Conservation (phyloP, 1,140 invertebrate species). For the Lineus longissimus region DNA sequence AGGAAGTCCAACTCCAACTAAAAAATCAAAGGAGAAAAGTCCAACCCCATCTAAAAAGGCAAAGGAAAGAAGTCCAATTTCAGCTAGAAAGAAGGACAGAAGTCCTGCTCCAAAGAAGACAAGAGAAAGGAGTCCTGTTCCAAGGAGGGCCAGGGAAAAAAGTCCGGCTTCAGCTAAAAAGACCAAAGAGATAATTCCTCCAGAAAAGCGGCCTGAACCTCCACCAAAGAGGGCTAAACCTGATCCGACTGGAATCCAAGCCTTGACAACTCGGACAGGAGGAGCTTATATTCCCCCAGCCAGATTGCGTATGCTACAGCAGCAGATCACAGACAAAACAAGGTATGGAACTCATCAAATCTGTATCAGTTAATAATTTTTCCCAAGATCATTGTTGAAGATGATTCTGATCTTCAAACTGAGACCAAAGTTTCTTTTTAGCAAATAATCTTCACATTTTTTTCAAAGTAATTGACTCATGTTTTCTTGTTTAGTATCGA, state of each 20-base stretch:
- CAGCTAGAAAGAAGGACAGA: too few species aligned
- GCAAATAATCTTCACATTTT: neutral
- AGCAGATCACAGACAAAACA: slow-evolving; percentile 86
- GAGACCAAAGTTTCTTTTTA: too few species aligned
- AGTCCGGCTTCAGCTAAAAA: too few species aligned
- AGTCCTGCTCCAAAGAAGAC: too few species aligned
- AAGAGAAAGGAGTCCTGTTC: too few species aligned
- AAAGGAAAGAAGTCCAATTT: too few species aligned
- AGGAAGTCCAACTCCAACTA: too few species aligned
- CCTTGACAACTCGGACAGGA: slow-evolving; percentile 78
- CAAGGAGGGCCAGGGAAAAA: too few species aligned
- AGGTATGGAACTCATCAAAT: slow-evolving; percentile 49
- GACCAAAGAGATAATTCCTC: neutral
- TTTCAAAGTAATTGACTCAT: neutral
- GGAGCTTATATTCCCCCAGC: slow-evolving; percentile 99
- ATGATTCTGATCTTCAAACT: too few species aligned
- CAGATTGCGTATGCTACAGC: slow-evolving; percentile 89
- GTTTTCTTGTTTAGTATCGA: slow-evolving; percentile 62
- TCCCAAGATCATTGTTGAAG: too few species aligned
- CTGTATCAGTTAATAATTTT: slow-evolving; percentile 2
- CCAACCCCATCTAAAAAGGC: too few species aligned
- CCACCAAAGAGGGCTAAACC: slow-evolving; percentile 8
- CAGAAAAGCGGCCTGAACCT: slow-evolving; percentile 17
- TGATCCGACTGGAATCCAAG: slow-evolving; percentile 7
- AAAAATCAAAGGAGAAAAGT: too few species aligned